Evolutionary conservation across 2,113 vertebrate species (phyloP).

Genomic region (Gnathonemus longibarbis): DNA sequence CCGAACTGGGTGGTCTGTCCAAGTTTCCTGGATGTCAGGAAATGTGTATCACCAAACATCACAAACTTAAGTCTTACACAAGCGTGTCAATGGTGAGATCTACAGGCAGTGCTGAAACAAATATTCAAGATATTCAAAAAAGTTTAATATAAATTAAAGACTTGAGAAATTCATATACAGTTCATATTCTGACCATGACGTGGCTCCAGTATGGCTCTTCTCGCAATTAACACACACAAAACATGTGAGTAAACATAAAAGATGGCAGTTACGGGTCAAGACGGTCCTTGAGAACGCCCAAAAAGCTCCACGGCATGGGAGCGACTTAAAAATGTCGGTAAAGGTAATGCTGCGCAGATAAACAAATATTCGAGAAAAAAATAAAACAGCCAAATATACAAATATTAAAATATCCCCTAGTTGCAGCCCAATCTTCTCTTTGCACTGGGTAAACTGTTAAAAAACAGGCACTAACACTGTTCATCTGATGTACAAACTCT

Average conservation of each 20-base stretch:
- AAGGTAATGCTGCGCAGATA: background rate
- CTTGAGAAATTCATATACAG: background rate
- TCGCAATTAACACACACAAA: background rate
- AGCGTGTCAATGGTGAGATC: background rate
- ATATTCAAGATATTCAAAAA: background rate
- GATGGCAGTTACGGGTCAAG: background rate
- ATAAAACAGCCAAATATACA: background rate
- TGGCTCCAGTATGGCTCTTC: background rate
- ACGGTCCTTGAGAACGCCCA: background rate
- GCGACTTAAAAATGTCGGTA: background rate
- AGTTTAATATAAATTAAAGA: background rate
- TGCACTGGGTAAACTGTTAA: background rate
- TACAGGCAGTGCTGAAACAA: background rate
- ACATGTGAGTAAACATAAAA: background rate
- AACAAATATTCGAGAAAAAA: background rate
- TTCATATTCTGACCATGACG: background rate
- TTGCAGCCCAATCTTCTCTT: background rate
- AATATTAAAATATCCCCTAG: background rate
- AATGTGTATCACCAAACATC: background rate
- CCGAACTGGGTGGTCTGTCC: background rate
- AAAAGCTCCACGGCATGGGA: background rate
- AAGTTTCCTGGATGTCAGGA: background rate
- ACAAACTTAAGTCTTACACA: background rate
- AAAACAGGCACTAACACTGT: background rate
- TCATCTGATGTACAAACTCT: background rate